A percentile compares a stretch with the other conserved stretches of the same genome.
Evolutionary conservation across 2,113 vertebrate genomes (phyloP).

Genomic region (Cyprinus carpio): DNA sequence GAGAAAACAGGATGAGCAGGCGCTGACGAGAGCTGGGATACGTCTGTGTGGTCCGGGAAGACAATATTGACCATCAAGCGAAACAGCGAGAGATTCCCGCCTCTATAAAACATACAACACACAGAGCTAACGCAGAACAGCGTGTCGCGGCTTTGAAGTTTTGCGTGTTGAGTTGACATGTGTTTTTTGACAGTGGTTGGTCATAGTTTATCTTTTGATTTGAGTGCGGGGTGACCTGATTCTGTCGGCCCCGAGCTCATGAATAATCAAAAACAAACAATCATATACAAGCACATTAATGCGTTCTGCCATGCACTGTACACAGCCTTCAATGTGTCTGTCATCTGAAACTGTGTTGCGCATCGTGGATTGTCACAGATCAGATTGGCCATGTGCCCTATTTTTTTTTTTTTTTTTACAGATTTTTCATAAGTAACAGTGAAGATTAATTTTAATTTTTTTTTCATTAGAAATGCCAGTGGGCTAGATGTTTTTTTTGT

Average conservation of each 20-base stretch:
- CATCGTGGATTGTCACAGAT: background rate
- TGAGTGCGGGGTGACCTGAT: constrained; percentile 25
- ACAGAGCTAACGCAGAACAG: background rate
- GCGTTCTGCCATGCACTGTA: constrained; percentile 6
- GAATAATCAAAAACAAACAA: constrained; percentile 30
- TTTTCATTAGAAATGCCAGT: too few relatives aligned
- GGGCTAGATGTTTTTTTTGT: too few relatives aligned
- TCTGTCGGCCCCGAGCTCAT: constrained; percentile 16
- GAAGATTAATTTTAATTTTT: background rate
- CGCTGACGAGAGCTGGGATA: background rate
- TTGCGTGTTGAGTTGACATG: background rate
- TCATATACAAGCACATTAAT: constrained; percentile 41
- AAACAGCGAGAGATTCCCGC: background rate
- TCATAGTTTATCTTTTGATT: background rate
- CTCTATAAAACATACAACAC: constrained; percentile 12
- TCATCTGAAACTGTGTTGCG: background rate
- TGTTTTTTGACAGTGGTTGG: constrained; percentile 9
- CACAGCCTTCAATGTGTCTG: constrained; percentile 20
- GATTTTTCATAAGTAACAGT: too few relatives aligned
- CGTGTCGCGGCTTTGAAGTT: background rate
- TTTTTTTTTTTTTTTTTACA: too few relatives aligned
- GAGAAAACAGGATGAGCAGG: constrained; percentile 40
- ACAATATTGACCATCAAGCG: background rate
- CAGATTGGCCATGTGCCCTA: background rate
- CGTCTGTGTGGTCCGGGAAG: constrained; percentile 14